These are phyloP conservation scores for Dicranocentrus wangi DNA, from an alignment of 2,888 invertebrate species.

Conservation along the genomic window DNA sequence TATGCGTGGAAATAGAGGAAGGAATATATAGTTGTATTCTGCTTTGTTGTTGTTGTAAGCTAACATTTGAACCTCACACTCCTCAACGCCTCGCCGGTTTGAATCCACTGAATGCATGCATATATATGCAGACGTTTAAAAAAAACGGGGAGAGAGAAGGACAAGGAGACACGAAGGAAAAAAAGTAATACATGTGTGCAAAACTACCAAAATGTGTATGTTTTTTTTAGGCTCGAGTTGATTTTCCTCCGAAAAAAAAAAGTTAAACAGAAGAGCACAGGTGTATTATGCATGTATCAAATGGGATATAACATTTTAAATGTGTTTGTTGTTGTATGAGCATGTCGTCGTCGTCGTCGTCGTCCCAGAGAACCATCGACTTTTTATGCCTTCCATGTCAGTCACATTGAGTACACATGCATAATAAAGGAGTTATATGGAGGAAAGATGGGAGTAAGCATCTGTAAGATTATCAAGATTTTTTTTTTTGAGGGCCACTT, in stretches of 20 bases:
- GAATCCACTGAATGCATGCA: background rate
- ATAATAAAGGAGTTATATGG: slow-evolving; percentile 13
- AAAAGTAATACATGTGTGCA: background rate
- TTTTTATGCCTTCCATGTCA: background rate
- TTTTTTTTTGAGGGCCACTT: slow-evolving; percentile 48
- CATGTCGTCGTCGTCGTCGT: too few species aligned
- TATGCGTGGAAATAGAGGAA: background rate
- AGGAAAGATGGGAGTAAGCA: slow-evolving; percentile 9
- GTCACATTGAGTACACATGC: background rate
- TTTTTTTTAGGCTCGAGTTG: background rate
- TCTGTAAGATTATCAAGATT: slow-evolving; percentile 52
- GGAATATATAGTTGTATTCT: background rate
- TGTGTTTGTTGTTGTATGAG: too few species aligned
- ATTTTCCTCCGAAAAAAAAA: too few species aligned
- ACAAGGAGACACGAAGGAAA: background rate
- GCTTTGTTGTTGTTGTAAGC: too few species aligned
- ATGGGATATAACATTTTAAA: too few species aligned
- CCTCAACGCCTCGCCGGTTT: background rate
- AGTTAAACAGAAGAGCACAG: too few species aligned
- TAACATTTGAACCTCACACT: slow-evolving; percentile 20
- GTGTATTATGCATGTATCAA: too few species aligned
- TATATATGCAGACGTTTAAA: too few species aligned
- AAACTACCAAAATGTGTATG: slow-evolving; percentile 3
- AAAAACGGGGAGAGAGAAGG: too few species aligned
- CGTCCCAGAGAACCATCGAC: too few species aligned